Evolutionary conservation across 2,888 invertebrate genomes (phyloP).

Genomic region (Trissolcus japonicus): DNA sequence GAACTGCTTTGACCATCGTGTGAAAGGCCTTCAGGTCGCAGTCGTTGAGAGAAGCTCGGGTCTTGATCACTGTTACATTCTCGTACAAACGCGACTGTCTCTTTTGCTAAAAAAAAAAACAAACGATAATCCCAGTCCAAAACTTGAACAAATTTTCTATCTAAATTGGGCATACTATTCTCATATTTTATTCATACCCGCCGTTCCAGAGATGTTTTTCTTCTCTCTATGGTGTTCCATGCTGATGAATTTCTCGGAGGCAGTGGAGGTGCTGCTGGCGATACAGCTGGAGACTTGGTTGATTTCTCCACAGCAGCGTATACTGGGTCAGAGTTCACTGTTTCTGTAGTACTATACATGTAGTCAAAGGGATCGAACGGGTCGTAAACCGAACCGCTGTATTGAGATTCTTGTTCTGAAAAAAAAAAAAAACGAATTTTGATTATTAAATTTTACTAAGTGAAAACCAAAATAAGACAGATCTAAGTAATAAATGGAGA

Average conservation of each 20-base stretch:
- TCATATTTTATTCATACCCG: conserved; percentile 64
- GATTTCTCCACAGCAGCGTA: conserved; percentile 83
- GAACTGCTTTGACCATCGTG: conserved; percentile 86
- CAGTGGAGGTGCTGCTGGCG: conserved; percentile 79
- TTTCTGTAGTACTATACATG: conserved; percentile 83
- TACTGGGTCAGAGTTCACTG: conserved; percentile 81
- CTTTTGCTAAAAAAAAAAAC: conserved; percentile 75
- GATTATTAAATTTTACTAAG: neutral
- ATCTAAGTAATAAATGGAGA: neutral
- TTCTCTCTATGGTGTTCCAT: conserved; percentile 78
- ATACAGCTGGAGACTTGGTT: conserved; percentile 77
- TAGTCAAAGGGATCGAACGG: conserved; percentile 89
- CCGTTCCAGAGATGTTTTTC: conserved; percentile 74
- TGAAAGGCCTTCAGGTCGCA: conserved; percentile 89
- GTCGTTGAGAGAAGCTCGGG: conserved; percentile 82
- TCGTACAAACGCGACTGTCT: conserved; percentile 83
- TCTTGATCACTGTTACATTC: conserved; percentile 81
- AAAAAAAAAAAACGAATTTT: neutral
- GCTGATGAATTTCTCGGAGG: conserved; percentile 80
- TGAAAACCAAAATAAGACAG: too few relatives aligned
- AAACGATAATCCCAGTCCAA: neutral
- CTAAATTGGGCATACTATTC: neutral
- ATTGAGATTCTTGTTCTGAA: conserved; percentile 78
- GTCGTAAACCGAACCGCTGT: conserved; percentile 83
- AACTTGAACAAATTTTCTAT: neutral